Evolutionary conservation across 92 coral and sea anemone species (phyloP), one percentile per base, ranked within the genome.

Genomic region (Zoanthus solanderi): DNA sequence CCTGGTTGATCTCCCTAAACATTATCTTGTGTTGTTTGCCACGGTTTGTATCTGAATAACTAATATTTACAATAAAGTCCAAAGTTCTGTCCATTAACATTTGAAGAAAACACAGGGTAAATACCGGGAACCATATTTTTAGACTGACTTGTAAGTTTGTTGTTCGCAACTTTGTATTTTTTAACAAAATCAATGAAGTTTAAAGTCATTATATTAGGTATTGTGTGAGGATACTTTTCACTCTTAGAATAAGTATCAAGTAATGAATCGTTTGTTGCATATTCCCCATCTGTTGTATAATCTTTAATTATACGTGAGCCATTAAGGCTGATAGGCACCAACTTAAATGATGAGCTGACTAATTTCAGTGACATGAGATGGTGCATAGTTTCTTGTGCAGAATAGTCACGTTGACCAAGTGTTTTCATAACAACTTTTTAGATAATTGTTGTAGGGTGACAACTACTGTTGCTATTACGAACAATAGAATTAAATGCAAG

Each of bases 301-400:
- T 57, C 47, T 86, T 83, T 75, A 44, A 90, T 78, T 87, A 69
- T 86, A 75, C 91, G 88, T 30, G 88, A 90, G 37, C 88, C 91
- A 90, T 90, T 83, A 13, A 90, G 75, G 74, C 93, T 90, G n/a
- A 90, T 56, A 61, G 88, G 88, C 56, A 90, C 63, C 12, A 90
- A 90, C 37, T 81, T 90, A 82, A 90, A 89, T 65, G 84, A 74
- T 80, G 88, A 83, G 91, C 91, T 75, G 68, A 83, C 84, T 17
- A 88, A 79, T 75, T 88, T 88, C 42, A 83, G 78, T 71, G 87
- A 82, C 87, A 88, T 52, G 9, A 88, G 65, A 61, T 81, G 83
- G 45, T 88, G 91, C 91, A 88, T 88, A 83, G 78, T 88, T 73
- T 88, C 88, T 83, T 88, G 91, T 83, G 91, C 89, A 78, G 90